These are phyloP conservation scores for Tachuris rubrigastra DNA, from an alignment of 2,113 vertebrate species.

Conservation along the genomic window DNA sequence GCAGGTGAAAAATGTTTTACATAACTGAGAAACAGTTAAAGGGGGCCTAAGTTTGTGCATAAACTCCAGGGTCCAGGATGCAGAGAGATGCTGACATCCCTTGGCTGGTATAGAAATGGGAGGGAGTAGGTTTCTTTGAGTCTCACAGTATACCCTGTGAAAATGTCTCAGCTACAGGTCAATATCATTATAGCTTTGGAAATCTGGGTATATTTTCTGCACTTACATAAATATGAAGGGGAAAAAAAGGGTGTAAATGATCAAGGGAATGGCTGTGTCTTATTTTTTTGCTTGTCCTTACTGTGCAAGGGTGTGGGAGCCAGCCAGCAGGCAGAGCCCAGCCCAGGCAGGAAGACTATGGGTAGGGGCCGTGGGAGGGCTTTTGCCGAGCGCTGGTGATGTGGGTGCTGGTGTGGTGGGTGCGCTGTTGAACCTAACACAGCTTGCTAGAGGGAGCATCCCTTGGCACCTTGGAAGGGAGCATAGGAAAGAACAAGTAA, in stretches of 20 bases:
- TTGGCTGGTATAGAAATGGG: background rate
- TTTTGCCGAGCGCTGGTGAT: background rate
- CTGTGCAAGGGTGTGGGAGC: background rate
- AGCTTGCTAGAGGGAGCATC: background rate
- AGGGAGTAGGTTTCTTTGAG: background rate
- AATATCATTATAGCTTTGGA: background rate
- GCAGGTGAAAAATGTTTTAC: background rate
- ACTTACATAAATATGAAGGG: background rate
- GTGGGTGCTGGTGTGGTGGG: background rate
- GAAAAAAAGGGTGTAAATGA: background rate
- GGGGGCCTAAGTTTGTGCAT: background rate
- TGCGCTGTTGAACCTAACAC: background rate
- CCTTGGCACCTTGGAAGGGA: fast-evolving
- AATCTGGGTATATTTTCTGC: background rate
- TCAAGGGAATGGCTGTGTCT: background rate
- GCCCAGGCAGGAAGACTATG: too few species aligned
- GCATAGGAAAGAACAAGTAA: too few species aligned
- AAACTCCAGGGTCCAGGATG: background rate
- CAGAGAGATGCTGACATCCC: background rate
- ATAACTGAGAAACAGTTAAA: background rate
- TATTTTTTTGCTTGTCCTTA: background rate
- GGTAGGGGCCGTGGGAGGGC: background rate
- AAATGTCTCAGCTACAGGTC: background rate
- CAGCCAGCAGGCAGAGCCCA: background rate
- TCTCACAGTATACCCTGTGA: background rate